Evolutionary conservation across 2,113 vertebrate species (phyloP), one percentile per base, ranked within the genome.

Genomic region (Proteles cristata): DNA sequence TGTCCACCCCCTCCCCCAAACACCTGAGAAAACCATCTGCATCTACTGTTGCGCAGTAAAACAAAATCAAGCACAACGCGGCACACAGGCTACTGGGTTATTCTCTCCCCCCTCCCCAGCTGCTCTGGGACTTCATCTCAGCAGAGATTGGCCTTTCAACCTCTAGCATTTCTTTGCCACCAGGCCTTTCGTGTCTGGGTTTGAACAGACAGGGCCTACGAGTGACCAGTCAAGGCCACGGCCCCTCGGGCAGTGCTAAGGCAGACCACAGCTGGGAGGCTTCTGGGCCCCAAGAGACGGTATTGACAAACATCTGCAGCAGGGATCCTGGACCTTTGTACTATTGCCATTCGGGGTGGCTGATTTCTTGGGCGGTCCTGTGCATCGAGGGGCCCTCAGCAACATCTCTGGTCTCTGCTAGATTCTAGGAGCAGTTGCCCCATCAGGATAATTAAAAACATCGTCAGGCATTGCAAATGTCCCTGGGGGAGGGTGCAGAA

Each of bases 31-130:
- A 71, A 35, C 1, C 2, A 3, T 43, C 43, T 3, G 33, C 71
- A 33, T 39, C 26, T 26, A 14, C n/a, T n/a, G n/a, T n/a, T 1
- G 0, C 11, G 10, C 10, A 19, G 2, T 9, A 17, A 50, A 16
- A 8, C 45, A 39, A 7, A 28, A 53, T 1, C 15, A 39, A 71
- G 19, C 14, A 12, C 4, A 55, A 55, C 12, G 19, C n/a, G 14
- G 35, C 11, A 1, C 48, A 4, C 3, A 12, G 2, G 50, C 66
- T 73, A 14, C 58, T 3, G 0, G 16, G 1, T 9, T 17, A 12
- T 11, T 28, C 43, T 74, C 65, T 25, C 2, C 14, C 7, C 12
- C 26, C 74, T 28, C 43, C 39, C 43, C 0, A 1, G 15, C 14
- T 4, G 28, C 69, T 50, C 55, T 28, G 11, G 9, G 1, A 28